Evolutionary conservation across 2,888 invertebrate species (phyloP).

Genomic region (Eupeodes latifasciatus): DNA sequence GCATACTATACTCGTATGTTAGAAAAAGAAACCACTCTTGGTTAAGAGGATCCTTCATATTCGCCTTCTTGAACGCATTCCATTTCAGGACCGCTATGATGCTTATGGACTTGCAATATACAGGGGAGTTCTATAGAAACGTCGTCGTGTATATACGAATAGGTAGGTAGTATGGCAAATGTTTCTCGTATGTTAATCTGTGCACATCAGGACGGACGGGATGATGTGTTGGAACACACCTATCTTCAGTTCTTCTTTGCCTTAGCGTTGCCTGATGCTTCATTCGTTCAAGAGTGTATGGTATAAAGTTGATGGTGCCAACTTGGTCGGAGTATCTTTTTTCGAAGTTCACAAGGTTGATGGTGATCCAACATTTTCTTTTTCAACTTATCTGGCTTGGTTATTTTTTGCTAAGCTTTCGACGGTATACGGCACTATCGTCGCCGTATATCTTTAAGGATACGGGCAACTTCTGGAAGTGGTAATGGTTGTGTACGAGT

Average conservation of each 20-base stretch:
- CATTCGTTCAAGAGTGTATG: conserved; percentile 30
- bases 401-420: background rate
- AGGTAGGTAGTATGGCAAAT: conserved; percentile 12
- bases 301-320: conserved; percentile 30
- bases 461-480: conserved; percentile 47
- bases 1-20: background rate
- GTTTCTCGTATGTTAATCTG: conserved; percentile 67
- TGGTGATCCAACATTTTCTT: conserved; percentile 60
- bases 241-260: conserved; percentile 43
- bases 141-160: too few species aligned
- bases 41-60: conserved; percentile 39
- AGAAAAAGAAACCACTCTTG: conserved; percentile 39
- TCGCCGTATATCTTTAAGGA: conserved; percentile 29
- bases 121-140: background rate
- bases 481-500: conserved; percentile 41
- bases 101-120: background rate
- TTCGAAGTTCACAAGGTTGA: conserved; percentile 49
- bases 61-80: conserved; percentile 18
- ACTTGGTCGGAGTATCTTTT: conserved; percentile 50
- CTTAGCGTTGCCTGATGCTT: conserved; percentile 20
- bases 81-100: background rate
- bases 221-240: conserved; percentile 51
- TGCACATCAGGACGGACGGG: conserved; percentile 43
- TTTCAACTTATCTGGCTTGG: background rate
- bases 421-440: conserved; percentile 21